Evolutionary conservation across 2,888 invertebrate species (phyloP), one percentile per base, ranked within the genome.

Genomic region (Trissoscelio sp.): DNA sequence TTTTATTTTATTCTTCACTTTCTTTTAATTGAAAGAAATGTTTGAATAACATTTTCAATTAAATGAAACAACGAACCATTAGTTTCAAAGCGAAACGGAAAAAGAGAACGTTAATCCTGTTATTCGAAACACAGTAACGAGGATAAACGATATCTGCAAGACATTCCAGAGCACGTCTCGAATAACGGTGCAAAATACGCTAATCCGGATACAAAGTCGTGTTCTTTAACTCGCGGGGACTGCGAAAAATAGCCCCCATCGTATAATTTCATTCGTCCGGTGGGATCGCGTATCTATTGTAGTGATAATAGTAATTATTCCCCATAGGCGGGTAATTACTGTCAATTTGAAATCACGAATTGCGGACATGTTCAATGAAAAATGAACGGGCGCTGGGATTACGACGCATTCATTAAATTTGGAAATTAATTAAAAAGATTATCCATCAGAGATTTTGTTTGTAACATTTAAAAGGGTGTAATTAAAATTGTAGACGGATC

Each of bases 391-490:
- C 14, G 3, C 7, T 12, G n/a, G 24, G 24, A 18, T 18, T 3
- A 6, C 11, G 31, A 1, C 28, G 2, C 55, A n/a, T 34, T 14
- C 39, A 20, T 39, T 39, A 34, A 37, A 39, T 39, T 55, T 55
- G 55, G 4, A 20, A 37, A 57, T 57, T 37, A 57, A 57, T 57
- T 39, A 39, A 57, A 57, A 39, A 57, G 57, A 39, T 57, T 57
- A 55, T 55, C 57, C 39, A 20, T 4, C 20, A 18, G n/a, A 39
- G 22, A 22, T 57, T 57, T 39, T n/a, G 20, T 20, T 57, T 57
- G 4, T 16, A 34, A 11, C 11, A 39, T 39, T 57, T 39, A 20
- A 39, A 57, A 39, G 16, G n/a, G 4, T 20, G 39, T 39, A 37
- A 57, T 57, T 57, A 57, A 57, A 57, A 57, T 37, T 57, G 18